Base-by-base conservation (phyloP, 2,797 vertebrate species). In the Cirrhinus mrigala region DNA sequence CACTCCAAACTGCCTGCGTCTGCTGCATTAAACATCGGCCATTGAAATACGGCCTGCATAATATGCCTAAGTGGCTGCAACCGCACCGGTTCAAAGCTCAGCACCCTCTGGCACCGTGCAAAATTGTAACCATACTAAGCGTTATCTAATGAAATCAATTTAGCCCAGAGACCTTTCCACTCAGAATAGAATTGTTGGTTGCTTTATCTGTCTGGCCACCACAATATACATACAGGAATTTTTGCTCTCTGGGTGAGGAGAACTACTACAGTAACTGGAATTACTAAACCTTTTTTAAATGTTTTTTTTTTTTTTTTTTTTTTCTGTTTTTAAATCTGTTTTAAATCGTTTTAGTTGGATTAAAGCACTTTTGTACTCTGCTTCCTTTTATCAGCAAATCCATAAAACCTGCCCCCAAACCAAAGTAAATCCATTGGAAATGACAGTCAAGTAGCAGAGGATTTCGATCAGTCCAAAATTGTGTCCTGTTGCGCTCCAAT, bases 81-180 rank as follows among this genome's bases (percentile, higher is more conserved):
- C 54, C 56, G 24, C 64, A 50, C 64, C 27, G 56, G 44, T 84
- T 76, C 40, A 88, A 78, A 77, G 85, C 75, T 70, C 75, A 84
- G 66, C 64, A 27, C 29, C 83, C 70, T 87, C 85, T 86, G 37
- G 83, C 83, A 29, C 37, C 46, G 33, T 85, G 82, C 76, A 76
- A 69, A 79, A 79, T 66, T 84, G 58, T 62, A 74, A 79, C 83
- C 24, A 64, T 58, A 10, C 70, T 89, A 81, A 68, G 62, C 48
- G 37, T 82, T 87, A 84, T 86, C 85, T 83, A 83, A 87, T 90
- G 48, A 88, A 89, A 90, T 87, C 81, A 69, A 84, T 89, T 86
- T 85, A 86, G 83, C 71, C 33, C 15, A 58, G 74, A 76, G 80
- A 71, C 54, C 24, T 79, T 48, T 70, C 64, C 24, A 60, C 64